A percentile compares a stretch with the other conserved stretches of the same genome.
Evolutionary conservation across 2,113 vertebrate species (phyloP).

Genomic region (Pteronura brasiliensis): DNA sequence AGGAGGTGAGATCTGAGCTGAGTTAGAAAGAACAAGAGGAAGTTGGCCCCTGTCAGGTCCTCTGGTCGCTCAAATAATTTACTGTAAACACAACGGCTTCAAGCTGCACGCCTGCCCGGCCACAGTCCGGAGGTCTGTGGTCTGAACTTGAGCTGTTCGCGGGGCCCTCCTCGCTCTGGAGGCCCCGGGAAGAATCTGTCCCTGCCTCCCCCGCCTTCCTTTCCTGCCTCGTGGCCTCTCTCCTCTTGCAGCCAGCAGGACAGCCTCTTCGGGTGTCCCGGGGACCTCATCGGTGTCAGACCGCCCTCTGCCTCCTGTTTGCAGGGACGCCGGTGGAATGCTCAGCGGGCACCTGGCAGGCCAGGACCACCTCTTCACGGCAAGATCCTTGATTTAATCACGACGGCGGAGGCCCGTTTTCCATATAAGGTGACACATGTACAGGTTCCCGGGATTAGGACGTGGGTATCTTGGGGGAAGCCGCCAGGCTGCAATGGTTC

Average conservation of each 20-base stretch:
- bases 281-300: not conserved
- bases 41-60: not conserved
- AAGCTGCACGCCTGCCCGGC: no score
- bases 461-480: accelerated
- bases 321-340: not conserved
- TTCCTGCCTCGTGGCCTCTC: not conserved
- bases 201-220: accelerated
- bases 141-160: not conserved
- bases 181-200: not conserved
- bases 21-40: not conserved
- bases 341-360: no score
- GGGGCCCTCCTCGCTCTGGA: accelerated
- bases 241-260: not conserved
- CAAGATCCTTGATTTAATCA: not conserved
- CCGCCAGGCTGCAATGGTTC: not conserved
- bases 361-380: not conserved
- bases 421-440: not conserved
- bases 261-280: not conserved
- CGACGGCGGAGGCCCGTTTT: not conserved
- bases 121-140: not conserved
- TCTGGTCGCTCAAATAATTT: not conserved
- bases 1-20: not conserved
- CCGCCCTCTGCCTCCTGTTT: accelerated
- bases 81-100: accelerated
- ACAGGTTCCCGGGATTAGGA: not conserved